A percentile compares a stretch with the other conserved stretches of the same genome.
phyloP scores from a whole-genome alignment of 2,113 vertebrate species.

The Syrmaticus mikado region DNA sequence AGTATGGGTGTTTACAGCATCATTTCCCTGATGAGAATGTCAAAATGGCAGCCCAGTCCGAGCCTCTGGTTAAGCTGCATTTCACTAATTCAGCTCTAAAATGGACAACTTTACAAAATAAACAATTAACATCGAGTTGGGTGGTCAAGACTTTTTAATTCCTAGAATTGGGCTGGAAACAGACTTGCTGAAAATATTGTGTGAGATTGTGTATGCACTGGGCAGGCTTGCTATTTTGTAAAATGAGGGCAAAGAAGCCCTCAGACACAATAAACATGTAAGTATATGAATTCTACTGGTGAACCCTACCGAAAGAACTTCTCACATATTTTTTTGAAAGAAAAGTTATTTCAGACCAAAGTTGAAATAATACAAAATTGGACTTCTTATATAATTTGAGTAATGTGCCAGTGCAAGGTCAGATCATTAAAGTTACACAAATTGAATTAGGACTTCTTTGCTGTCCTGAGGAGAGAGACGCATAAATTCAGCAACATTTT shows the following conservation, averaged over 20 bases:
- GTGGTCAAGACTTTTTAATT: neutral
- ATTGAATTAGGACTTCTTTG: neutral
- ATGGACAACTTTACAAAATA: conserved; percentile 35
- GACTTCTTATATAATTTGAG: neutral
- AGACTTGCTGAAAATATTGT: neutral
- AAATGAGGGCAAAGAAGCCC: neutral
- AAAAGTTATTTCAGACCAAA: neutral
- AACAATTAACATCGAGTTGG: conserved; percentile 3
- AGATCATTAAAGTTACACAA: neutral
- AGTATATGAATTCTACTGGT: neutral
- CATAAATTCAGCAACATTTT: neutral
- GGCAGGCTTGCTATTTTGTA: neutral
- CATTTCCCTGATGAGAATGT: conserved; percentile 74
- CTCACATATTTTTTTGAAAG: neutral
- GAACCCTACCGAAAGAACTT: neutral
- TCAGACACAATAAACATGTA: neutral
- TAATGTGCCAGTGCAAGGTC: neutral
- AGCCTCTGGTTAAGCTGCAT: conserved; percentile 42
- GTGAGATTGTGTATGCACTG: neutral
- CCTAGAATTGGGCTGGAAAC: neutral
- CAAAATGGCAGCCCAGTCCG: conserved; percentile 71
- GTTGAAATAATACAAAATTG: neutral
- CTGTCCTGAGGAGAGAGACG: neutral
- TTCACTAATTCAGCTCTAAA: conserved; percentile 51
- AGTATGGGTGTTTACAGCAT: conserved; percentile 81